Conservation (phyloP, 2,888 invertebrate genomes). For the Brassicogethes aeneus region DNA sequence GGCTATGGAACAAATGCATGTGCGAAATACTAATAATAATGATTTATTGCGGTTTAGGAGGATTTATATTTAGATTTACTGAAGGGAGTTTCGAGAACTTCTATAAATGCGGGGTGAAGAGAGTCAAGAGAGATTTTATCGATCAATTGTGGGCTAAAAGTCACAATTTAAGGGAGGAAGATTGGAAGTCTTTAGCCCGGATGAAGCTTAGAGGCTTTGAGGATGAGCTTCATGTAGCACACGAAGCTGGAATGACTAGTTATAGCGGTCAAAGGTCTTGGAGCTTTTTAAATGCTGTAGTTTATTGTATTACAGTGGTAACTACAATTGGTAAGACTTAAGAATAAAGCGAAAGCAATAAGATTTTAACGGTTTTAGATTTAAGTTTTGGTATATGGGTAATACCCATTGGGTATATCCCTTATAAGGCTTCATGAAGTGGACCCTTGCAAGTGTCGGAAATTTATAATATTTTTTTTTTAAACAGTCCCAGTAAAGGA, state of each 20-base stretch:
- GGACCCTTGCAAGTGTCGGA: too few relatives aligned
- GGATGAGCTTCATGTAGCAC: constrained; percentile 73
- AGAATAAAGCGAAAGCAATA: too few relatives aligned
- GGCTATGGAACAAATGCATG: constrained; percentile 57
- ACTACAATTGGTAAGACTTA: constrained; percentile 84
- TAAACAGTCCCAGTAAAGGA: too few relatives aligned
- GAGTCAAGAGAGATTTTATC: constrained; percentile 78
- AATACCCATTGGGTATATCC: too few relatives aligned
- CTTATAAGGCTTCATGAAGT: too few relatives aligned
- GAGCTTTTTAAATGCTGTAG: constrained; percentile 80
- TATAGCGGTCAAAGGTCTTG: constrained; percentile 80
- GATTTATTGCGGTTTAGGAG: constrained; percentile 66
- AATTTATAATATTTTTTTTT: too few relatives aligned
- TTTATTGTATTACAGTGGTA: constrained; percentile 78
- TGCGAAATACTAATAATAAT: constrained; percentile 59
- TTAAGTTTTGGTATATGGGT: too few relatives aligned
- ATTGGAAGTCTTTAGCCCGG: constrained; percentile 82
- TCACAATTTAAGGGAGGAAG: constrained; percentile 75
- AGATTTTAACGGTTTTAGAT: too few relatives aligned
- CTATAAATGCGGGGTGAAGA: constrained; percentile 80
- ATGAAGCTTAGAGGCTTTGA: constrained; percentile 76
- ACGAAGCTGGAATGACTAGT: constrained; percentile 74
- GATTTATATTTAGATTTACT: constrained; percentile 68
- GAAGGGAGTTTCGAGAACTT: constrained; percentile 81
- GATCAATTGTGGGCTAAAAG: constrained; percentile 75